Conservation (phyloP, 2,888 invertebrate genomes). For the Eupithecia abbreviata region DNA sequence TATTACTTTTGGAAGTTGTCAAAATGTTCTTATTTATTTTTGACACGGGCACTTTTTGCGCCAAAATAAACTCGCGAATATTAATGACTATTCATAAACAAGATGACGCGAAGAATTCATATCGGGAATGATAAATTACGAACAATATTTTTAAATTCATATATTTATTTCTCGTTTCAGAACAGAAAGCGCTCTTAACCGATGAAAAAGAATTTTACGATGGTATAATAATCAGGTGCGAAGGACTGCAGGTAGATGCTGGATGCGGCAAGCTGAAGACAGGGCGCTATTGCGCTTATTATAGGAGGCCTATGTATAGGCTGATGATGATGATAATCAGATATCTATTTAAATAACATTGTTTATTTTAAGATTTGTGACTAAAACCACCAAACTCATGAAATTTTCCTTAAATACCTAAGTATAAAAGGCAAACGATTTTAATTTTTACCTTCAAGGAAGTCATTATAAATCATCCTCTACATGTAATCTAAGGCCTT, state of each 20-base stretch:
- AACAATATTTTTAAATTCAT: constrained; percentile 12
- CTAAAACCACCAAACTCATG: neutral
- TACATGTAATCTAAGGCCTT: constrained; percentile 62
- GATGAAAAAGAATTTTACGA: neutral
- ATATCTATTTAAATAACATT: too few relatives aligned
- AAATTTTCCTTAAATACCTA: neutral
- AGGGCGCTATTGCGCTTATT: too few relatives aligned
- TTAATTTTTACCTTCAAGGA: constrained; percentile 59
- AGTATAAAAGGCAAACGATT: neutral
- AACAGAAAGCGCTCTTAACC: neutral
- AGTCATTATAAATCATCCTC: constrained; percentile 73
- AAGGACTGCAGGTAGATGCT: too few relatives aligned
- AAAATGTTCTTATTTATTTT: constrained; percentile 31
- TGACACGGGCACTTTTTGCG: constrained; percentile 21
- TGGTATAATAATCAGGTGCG: neutral
- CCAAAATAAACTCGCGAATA: constrained; percentile 26
- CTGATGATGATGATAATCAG: too few relatives aligned
- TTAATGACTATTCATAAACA: constrained; percentile 32
- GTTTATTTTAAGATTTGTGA: neutral
- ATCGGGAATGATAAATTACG: constrained; percentile 26
- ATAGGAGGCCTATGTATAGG: too few relatives aligned
- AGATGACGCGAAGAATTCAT: constrained; percentile 28
- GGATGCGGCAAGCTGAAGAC: too few relatives aligned
- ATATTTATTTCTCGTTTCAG: constrained; percentile 2
- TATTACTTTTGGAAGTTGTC: constrained; percentile 34